phyloP scores from a whole-genome alignment of 2,113 vertebrate genomes.

The Chrysochloris asiatica region DNA sequence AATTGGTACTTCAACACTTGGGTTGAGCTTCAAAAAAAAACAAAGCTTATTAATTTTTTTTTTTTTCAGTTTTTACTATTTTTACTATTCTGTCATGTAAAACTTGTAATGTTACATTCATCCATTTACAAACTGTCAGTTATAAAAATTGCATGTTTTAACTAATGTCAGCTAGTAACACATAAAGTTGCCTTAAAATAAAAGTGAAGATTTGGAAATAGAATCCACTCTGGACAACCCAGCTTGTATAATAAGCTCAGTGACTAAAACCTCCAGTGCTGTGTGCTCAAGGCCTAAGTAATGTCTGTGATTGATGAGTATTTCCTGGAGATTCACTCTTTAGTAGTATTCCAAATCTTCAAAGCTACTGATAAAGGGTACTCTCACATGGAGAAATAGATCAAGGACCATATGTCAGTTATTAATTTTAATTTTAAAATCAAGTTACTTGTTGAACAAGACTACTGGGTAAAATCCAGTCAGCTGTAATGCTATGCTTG shows the following conservation, averaged over 20 bases:
- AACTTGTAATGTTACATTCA: neutral
- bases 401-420: neutral
- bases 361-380: neutral
- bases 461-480: neutral
- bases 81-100: too few species aligned
- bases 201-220: conserved; percentile 18
- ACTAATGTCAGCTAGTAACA: too few species aligned
- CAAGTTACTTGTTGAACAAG: neutral
- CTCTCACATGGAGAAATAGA: neutral
- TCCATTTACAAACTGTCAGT: neutral
- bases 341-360: neutral
- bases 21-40: conserved; percentile 1
- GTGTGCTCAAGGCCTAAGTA: neutral
- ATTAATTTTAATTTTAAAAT: too few species aligned
- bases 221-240: neutral
- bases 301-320: neutral
- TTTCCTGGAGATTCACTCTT: too few species aligned
- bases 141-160: too few species aligned
- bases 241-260: neutral
- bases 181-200: neutral
- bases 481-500: neutral
- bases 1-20: neutral
- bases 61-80: too few species aligned
- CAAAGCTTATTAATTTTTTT: neutral
- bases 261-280: neutral